Percentiles rank a stretch among this genome's conserved stretches.
Evolutionary conservation across 1,140 invertebrate species (phyloP).

Genomic region (Artemia franciscana): DNA sequence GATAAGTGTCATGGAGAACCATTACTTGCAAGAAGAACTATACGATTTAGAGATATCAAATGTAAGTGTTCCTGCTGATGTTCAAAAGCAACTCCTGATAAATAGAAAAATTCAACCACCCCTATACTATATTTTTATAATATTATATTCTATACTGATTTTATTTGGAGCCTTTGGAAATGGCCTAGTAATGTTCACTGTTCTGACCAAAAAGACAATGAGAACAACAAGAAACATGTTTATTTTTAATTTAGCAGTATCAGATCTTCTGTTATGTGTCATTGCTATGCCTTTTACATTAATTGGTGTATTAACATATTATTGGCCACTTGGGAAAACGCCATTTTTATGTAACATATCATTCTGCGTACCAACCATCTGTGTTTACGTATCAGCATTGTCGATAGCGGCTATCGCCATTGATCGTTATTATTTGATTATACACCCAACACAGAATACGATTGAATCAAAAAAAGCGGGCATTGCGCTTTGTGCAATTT

Average conservation of each 20-base stretch:
- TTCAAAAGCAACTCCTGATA: neutral
- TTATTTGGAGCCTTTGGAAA: slow-evolving; percentile 51
- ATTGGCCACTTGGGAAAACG: slow-evolving; percentile 41
- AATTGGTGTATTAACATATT: slow-evolving; percentile 49
- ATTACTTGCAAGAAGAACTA: too few species aligned
- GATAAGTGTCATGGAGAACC: too few species aligned
- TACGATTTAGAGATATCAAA: too few species aligned
- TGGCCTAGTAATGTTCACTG: slow-evolving; percentile 48
- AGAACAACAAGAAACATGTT: slow-evolving; percentile 64
- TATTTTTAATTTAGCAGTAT: slow-evolving; percentile 67
- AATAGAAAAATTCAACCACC: slow-evolving; percentile 3
- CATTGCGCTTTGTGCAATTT: slow-evolving; percentile 43
- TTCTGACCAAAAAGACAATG: slow-evolving; percentile 53
- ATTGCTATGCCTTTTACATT: slow-evolving; percentile 65
- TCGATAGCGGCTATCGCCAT: slow-evolving; percentile 71
- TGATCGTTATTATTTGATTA: slow-evolving; percentile 55
- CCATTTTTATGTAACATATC: slow-evolving; percentile 49
- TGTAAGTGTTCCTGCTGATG: too few species aligned
- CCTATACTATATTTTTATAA: slow-evolving; percentile 32
- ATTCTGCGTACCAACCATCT: slow-evolving; percentile 53
- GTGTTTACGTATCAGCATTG: slow-evolving; percentile 68
- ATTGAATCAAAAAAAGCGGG: slow-evolving; percentile 46
- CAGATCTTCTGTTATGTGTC: slow-evolving; percentile 54
- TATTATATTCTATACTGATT: slow-evolving; percentile 45
- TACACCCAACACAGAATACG: slow-evolving; percentile 52